Conservation (phyloP, 1,140 invertebrate species). For the Ridgeia piscesae region DNA sequence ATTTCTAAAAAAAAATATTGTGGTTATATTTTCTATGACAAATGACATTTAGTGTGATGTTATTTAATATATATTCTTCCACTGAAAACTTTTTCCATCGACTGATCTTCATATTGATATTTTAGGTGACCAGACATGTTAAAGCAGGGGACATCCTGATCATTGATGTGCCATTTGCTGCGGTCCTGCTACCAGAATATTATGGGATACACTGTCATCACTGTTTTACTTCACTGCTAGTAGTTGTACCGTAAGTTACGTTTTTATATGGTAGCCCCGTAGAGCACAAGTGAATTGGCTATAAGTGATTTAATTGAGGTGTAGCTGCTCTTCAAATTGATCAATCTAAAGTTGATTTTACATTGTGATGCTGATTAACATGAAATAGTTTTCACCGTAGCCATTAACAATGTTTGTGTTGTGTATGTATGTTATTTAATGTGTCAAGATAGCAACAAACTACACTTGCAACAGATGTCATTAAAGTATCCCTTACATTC, state of each 20-base stretch:
- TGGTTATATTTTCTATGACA: no score
- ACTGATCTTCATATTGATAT: slow-evolving; percentile 20
- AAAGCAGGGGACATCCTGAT: slow-evolving; percentile 75
- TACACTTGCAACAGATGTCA: not conserved
- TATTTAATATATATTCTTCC: not conserved
- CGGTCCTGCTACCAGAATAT: slow-evolving; percentile 74
- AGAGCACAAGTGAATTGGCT: not conserved
- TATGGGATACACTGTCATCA: slow-evolving; percentile 79
- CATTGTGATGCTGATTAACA: not conserved
- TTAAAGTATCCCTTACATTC: not conserved
- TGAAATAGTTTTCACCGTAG: not conserved
- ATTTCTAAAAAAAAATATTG: no score
- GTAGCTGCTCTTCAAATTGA: no score
- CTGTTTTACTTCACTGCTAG: slow-evolving; percentile 65
- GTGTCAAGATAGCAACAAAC: no score
- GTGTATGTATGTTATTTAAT: no score
- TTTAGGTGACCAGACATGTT: slow-evolving; percentile 66
- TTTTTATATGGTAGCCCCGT: slow-evolving; percentile 52
- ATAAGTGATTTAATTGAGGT: no score
- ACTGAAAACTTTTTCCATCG: not conserved
- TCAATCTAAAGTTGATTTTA: no score
- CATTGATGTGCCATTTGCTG: slow-evolving; percentile 74
- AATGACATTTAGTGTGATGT: not conserved
- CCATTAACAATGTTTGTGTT: not conserved
- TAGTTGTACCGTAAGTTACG: slow-evolving; percentile 51